Evolutionary conservation across 30 jellyfish, hydroid and myxozoan species (phyloP), one percentile per base, ranked within the genome.

Genomic region (Turritopsis dohrnii): DNA sequence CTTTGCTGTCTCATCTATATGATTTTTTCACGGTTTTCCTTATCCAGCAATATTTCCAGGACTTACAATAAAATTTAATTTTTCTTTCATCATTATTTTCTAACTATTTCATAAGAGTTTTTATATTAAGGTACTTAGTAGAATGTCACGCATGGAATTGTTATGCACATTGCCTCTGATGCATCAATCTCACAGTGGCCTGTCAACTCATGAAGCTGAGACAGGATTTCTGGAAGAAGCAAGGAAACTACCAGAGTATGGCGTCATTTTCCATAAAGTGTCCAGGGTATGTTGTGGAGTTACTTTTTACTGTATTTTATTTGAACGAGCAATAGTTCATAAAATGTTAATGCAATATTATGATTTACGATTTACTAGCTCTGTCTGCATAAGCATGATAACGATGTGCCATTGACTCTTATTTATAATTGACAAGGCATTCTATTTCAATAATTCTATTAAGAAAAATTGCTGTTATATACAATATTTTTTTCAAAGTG

Each of bases 171-270:
- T 79, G 25, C 28, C 79, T 23, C 25, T 65, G 71, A n/a, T 86
- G 93, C 97, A 90, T 79, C 92, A 87, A 31, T 86, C 97, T 24
- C 81, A 84, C 65, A 87, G 84, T 71, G 94, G 94, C 85, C 28
- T 86, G 80, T 77, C 86, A 18, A 86, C 60, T 29, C 91, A 80
- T 21, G 96, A 79, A 80, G 97, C 97, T 16, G 97, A 90, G 53
- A 17, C 52, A 28, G 90, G 28, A 24, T 90, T 86, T 77, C 25
- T 90, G 21, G 76, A 54, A 73, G 93, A 90, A 71, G 87, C 86
- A 16, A 87, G 75, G 75, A 77, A 72, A 53, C 84, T 90, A 54
- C 79, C 66, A 27, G 96, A 90, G 85, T 90, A 90, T 74, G 97
- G 97, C 19, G 84, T 76, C 21, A 71, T 90, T 1, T 87, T 90